phyloP scores from a whole-genome alignment of 2,888 invertebrate species.

The Caenorhabditis sp. region DNA sequence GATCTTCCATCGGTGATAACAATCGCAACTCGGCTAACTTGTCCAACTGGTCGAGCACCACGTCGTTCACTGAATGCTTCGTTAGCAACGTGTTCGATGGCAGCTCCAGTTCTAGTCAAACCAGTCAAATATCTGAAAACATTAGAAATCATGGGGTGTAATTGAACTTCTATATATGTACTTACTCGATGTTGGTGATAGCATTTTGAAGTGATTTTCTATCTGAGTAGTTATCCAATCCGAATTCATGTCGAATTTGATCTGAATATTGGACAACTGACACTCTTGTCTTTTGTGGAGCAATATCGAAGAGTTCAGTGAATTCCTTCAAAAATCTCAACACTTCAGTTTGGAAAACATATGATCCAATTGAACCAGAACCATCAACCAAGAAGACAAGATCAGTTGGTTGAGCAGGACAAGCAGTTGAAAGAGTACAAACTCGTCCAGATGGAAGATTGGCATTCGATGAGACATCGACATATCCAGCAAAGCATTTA shows the following conservation, averaged over 20 bases:
- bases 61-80: slow-evolving; percentile 69
- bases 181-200: slow-evolving; percentile 49
- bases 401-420: slow-evolving; percentile 66
- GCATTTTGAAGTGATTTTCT: slow-evolving; percentile 35
- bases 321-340: slow-evolving; percentile 70
- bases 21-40: slow-evolving; percentile 70
- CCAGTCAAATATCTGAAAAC: slow-evolving; percentile 64
- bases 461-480: slow-evolving; percentile 70
- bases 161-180: too few relatives aligned
- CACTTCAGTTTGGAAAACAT: slow-evolving; percentile 70
- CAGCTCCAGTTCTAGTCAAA: slow-evolving; percentile 70
- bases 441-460: slow-evolving; percentile 70
- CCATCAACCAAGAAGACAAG: slow-evolving; percentile 71
- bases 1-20: slow-evolving; percentile 72
- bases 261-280: slow-evolving; percentile 71
- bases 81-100: slow-evolving; percentile 70
- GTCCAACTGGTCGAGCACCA: slow-evolving; percentile 59
- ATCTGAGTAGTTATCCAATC: slow-evolving; percentile 58
- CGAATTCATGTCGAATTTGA: slow-evolving; percentile 70
- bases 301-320: slow-evolving; percentile 71
- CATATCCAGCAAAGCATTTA: slow-evolving; percentile 69
- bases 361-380: slow-evolving; percentile 70
- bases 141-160: too few relatives aligned
- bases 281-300: slow-evolving; percentile 68
- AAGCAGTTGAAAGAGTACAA: slow-evolving; percentile 70